A percentile compares a stretch with the other conserved stretches of the same genome.
These are phyloP conservation scores for Geodia barretti DNA, from an alignment of 37 sponge, comb jelly and placozoan genomes.

Conservation along the genomic window DNA sequence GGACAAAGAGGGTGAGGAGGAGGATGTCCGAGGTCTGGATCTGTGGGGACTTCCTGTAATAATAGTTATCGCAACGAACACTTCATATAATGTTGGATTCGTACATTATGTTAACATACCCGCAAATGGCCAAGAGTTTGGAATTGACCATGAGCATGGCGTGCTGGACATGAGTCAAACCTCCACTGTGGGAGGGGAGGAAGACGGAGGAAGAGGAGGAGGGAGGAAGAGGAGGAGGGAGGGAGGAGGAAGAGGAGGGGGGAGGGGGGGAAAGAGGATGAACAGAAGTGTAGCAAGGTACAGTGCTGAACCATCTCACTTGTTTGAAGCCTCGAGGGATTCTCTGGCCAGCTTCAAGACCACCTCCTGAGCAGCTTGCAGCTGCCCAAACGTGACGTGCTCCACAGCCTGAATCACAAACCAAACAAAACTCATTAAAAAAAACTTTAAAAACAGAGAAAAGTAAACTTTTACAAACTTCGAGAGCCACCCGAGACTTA, in stretches of 20 bases:
- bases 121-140: slow-evolving; percentile 53
- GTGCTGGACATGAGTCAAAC: slow-evolving; percentile 46
- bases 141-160: slow-evolving; percentile 63
- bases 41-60: slow-evolving; percentile 13
- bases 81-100: neutral
- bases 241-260: neutral
- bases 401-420: slow-evolving; percentile 38
- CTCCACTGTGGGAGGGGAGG: slow-evolving; percentile 73
- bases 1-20: slow-evolving; percentile 42
- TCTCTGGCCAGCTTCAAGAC: slow-evolving; percentile 40
- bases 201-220: too few relatives aligned
- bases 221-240: neutral
- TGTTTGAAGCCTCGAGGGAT: slow-evolving; percentile 20
- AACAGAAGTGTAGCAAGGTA: too few relatives aligned
- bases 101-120: slow-evolving; percentile 1
- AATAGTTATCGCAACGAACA: neutral
- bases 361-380: slow-evolving; percentile 39
- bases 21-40: slow-evolving; percentile 52
- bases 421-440: neutral
- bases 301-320: slow-evolving; percentile 47
- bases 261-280: too few relatives aligned
- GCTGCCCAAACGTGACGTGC: slow-evolving; percentile 61
- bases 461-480: too few relatives aligned
- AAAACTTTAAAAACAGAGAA: too few relatives aligned
- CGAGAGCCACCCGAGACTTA: too few relatives aligned